Evolutionary conservation across 92 coral and sea anemone species (phyloP).

Genomic region (Phymanthus crucifer): DNA sequence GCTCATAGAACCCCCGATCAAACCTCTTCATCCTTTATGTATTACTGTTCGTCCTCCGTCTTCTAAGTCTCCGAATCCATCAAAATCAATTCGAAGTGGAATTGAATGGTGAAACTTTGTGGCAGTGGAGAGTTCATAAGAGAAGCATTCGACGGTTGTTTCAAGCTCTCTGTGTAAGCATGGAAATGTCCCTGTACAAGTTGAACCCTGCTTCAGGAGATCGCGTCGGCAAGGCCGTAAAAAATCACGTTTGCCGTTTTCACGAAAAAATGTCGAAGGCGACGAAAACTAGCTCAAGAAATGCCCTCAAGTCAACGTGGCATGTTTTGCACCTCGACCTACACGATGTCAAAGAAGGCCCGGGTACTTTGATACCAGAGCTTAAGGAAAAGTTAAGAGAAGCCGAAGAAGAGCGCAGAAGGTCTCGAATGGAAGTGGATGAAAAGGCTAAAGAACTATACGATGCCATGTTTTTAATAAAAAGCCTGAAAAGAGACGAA

Average conservation of each 20-base stretch:
- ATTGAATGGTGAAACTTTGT: background rate
- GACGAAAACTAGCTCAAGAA: background rate
- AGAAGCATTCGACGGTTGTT: background rate
- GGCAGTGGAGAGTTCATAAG: background rate
- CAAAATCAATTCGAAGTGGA: background rate
- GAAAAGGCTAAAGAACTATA: background rate
- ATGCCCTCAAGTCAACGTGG: background rate
- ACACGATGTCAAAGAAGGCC: background rate
- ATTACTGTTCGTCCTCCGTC: background rate
- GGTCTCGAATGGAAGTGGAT: background rate
- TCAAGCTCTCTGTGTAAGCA: background rate
- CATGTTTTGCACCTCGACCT: background rate
- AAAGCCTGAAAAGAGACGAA: background rate
- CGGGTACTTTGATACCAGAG: background rate
- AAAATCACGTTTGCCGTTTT: background rate
- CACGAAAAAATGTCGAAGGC: background rate
- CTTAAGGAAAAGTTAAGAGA: background rate
- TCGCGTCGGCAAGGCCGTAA: background rate
- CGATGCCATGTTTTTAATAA: background rate
- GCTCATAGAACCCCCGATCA: conserved; percentile 1
- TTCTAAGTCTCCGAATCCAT: background rate
- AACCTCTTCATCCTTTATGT: background rate
- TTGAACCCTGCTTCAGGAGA: background rate
- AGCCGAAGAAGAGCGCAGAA: background rate
- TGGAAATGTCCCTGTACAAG: background rate